A percentile compares a stretch with the other conserved stretches of the same genome.
phyloP scores from a whole-genome alignment of 2,888 invertebrate genomes.

The Hermaeophaga mercurialis region DNA sequence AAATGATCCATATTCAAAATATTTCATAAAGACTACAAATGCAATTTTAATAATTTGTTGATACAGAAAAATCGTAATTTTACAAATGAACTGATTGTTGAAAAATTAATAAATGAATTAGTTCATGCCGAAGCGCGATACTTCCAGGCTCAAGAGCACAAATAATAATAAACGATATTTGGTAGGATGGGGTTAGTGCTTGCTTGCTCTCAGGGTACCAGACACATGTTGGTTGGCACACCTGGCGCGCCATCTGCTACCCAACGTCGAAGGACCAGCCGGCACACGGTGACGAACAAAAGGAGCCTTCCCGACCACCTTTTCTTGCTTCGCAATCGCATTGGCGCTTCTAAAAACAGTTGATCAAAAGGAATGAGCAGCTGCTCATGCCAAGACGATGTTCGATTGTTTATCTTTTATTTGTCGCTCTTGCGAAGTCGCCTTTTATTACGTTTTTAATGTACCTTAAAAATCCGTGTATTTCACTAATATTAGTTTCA shows the following conservation, averaged over 20 bases:
- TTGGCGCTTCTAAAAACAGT: slow-evolving; percentile 45
- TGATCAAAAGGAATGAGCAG: slow-evolving; percentile 40
- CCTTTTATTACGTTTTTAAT: too few relatives aligned
- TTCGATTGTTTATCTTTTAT: slow-evolving; percentile 41
- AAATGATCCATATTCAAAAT: too few relatives aligned
- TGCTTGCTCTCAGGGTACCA: slow-evolving; percentile 23
- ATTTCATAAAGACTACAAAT: too few relatives aligned
- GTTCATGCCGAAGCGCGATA: too few relatives aligned
- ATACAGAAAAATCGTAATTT: too few relatives aligned
- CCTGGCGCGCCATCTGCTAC: slow-evolving; percentile 55
- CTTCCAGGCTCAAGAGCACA: too few relatives aligned
- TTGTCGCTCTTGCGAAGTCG: too few relatives aligned
- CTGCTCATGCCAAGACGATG: slow-evolving; percentile 40
- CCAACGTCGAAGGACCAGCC: slow-evolving; percentile 34
- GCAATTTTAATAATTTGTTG: too few relatives aligned
- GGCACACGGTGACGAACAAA: slow-evolving; percentile 51
- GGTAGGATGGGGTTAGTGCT: slow-evolving; percentile 27
- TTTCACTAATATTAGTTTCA: too few relatives aligned
- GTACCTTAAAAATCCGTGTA: too few relatives aligned
- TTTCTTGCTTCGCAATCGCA: slow-evolving; percentile 45
- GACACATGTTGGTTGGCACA: slow-evolving; percentile 45
- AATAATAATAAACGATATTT: slow-evolving; percentile 6
- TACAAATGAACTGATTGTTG: too few relatives aligned
- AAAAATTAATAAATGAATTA: too few relatives aligned
- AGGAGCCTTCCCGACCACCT: slow-evolving; percentile 47